These are phyloP conservation scores for Helicoverpa zea DNA, from an alignment of 1,140 invertebrate species.

Conservation along the genomic window DNA sequence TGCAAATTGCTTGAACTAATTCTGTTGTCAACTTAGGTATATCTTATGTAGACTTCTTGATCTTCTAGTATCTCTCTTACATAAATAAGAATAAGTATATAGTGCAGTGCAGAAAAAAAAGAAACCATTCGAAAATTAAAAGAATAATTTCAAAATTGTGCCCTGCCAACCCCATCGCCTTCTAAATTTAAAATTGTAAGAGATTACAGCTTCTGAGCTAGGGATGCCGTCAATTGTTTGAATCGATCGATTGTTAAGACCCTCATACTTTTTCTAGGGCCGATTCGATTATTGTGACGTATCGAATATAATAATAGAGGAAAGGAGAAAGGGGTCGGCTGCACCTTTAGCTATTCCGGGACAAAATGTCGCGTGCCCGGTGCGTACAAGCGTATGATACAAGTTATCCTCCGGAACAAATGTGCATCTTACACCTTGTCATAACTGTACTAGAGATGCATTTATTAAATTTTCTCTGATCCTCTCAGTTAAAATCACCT, in stretches of 20 bases:
- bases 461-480: not conserved
- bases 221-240: conserved; percentile 33
- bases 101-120: no score
- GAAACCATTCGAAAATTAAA: not conserved
- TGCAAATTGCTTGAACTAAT: no score
- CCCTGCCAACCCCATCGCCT: not conserved
- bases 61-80: no score
- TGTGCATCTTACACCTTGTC: conserved; percentile 56
- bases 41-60: no score
- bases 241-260: conserved; percentile 51
- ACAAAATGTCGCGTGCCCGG: conserved; percentile 69
- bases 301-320: conserved; percentile 60
- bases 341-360: conserved; percentile 67
- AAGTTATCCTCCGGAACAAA: conserved; percentile 41
- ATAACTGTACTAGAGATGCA: not conserved
- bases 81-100: no score
- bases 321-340: conserved; percentile 68
- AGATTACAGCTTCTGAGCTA: conserved; percentile 28
- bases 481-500: no score
- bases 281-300: conserved; percentile 64
- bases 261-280: conserved; percentile 56
- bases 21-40: no score
- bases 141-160: not conserved
- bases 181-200: conserved; percentile 26
- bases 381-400: conserved; percentile 39